These are phyloP conservation scores for Sialis lutaria DNA, from an alignment of 2,888 invertebrate genomes.

Conservation along the genomic window DNA sequence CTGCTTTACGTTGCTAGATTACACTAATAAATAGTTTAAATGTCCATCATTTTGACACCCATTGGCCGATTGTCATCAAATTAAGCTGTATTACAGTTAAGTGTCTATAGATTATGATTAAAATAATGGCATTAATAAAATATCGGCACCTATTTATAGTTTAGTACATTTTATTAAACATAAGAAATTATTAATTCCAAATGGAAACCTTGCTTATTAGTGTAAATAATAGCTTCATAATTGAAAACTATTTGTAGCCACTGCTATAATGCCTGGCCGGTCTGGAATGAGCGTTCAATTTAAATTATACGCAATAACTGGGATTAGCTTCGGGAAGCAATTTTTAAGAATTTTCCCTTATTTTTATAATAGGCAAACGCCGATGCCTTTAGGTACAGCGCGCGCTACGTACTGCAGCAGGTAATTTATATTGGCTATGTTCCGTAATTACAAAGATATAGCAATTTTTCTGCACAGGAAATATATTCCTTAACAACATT, in stretches of 20 bases:
- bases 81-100: too few species aligned
- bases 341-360: conserved; percentile 6
- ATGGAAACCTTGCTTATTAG: conserved; percentile 8
- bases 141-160: too few species aligned
- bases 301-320: conserved; percentile 28
- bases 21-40: too few species aligned
- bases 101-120: too few species aligned
- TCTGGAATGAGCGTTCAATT: conserved; percentile 18
- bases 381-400: neutral
- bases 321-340: conserved; percentile 18
- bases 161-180: too few species aligned
- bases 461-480: neutral
- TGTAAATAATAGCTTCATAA: conserved; percentile 13
- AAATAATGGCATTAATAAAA: too few species aligned
- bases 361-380: conserved; percentile 1
- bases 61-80: too few species aligned
- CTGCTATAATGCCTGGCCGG: conserved; percentile 14
- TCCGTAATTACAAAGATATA: neutral
- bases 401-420: neutral
- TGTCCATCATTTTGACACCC: too few species aligned
- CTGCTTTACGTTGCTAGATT: too few species aligned
- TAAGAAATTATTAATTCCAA: too few species aligned
- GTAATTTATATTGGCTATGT: neutral
- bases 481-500: neutral
- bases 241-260: conserved; percentile 8